phyloP scores from a whole-genome alignment of 1,140 invertebrate genomes.

The Thaumatotibia leucotreta region DNA sequence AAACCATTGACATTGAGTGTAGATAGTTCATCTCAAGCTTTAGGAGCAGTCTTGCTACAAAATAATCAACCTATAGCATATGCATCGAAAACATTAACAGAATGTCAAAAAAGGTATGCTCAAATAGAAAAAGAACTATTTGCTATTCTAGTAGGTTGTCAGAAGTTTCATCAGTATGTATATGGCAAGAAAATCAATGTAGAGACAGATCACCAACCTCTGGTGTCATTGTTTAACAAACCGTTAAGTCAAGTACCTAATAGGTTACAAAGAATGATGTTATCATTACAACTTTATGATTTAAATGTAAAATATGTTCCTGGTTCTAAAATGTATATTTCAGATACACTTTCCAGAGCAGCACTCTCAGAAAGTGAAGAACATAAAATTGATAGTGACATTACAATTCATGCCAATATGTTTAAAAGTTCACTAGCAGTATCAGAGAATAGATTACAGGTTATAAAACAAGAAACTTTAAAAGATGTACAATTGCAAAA shows the following conservation, averaged over 20 bases:
- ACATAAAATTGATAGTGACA: neutral
- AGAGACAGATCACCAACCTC: slow-evolving; percentile 68
- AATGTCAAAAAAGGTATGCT: slow-evolving; percentile 38
- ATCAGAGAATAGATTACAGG: no score
- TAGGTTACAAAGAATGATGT: slow-evolving; percentile 36
- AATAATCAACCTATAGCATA: no score
- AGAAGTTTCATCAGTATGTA: slow-evolving; percentile 31
- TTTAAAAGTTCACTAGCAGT: neutral
- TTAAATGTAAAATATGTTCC: slow-evolving; percentile 13
- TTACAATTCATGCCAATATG: neutral
- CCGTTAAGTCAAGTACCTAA: slow-evolving; percentile 43
- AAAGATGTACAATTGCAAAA: no score
- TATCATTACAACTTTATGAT: slow-evolving; percentile 15
- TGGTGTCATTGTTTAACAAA: slow-evolving; percentile 61
- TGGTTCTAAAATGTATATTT: neutral
- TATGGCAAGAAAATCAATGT: slow-evolving; percentile 31
- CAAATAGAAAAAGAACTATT: slow-evolving; percentile 57
- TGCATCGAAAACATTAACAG: slow-evolving; percentile 42
- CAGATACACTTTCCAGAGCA: slow-evolving; percentile 9
- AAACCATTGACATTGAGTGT: slow-evolving; percentile 21
- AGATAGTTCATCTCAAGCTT: slow-evolving; percentile 20
- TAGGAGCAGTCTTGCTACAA: slow-evolving; percentile 36
- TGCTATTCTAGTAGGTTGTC: slow-evolving; percentile 41
- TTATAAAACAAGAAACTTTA: no score
- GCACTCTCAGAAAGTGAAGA: neutral